Evolutionary conservation across 2,113 vertebrate species (phyloP), one percentile per base, ranked within the genome.

Genomic region (Callocephalon fimbriatum): DNA sequence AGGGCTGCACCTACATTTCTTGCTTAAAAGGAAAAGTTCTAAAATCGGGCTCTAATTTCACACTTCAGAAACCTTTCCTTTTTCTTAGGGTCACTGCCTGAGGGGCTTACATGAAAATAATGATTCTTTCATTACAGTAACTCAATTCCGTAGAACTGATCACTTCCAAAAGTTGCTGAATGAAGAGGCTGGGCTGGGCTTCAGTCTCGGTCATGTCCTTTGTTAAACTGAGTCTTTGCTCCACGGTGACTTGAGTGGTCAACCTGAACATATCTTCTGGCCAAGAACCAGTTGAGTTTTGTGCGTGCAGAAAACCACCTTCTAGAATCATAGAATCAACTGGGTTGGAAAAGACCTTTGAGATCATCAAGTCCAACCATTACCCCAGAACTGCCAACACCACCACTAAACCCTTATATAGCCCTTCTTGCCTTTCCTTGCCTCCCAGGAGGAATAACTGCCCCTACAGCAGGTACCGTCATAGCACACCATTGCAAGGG

Each of bases 21-120:
- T 54, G 38, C 51, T 92, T 66, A 21, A 83, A 89, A 86, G 26
- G 42, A 76, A 56, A 58, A 82, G 20, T 72, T 90, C 23, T 87
- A 44, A 73, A 76, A 70, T 35, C 6, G 7, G 21, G 15, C 7
- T 93, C 8, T 76, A 12, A 62, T 73, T 81, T 87, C 44, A 66
- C 47, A 18, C 31, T 58, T 58, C 35, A 79, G 45, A 88, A 95
- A 38, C 6, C 71, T 13, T 72, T 71, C 29, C 9, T 85, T 35
- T 11, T 92, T 6, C 37, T 83, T 37, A 29, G 17, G 26, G 51
- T 75, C 32, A 4, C 26, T 65, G 18, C 25, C 3, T 26, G 15
- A 47, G 45, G 45, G 20, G 9, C 31, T 86, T 71, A 6, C 31
- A 8, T 54, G 37, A 51, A 54, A 87, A 50, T 58, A 70, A 47